Evolutionary conservation across 2,888 invertebrate species (phyloP).

Genomic region (Lathronympha strigana): DNA sequence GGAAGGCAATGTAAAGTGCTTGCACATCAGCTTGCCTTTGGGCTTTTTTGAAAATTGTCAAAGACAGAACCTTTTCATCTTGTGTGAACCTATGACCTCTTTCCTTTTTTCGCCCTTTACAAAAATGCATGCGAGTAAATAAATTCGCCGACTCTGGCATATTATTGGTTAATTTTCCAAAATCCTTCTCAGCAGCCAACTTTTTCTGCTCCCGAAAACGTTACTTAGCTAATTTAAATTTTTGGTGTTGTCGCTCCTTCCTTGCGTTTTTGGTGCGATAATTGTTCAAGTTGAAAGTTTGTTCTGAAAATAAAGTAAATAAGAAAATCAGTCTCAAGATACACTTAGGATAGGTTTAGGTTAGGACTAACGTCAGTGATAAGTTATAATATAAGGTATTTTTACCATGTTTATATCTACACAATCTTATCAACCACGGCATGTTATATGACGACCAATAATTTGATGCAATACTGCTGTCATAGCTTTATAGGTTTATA

Average conservation of each 20-base stretch:
- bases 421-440: too few species aligned
- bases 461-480: too few species aligned
- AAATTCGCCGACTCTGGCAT: conserved; percentile 18
- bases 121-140: conserved; percentile 20
- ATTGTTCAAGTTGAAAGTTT: conserved; percentile 5
- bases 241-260: conserved; percentile 2
- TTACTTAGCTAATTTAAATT: conserved; percentile 2
- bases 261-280: background rate
- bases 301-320: conserved; percentile 9
- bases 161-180: conserved; percentile 20
- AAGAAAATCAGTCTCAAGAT: conserved; percentile 10
- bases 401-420: too few species aligned
- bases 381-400: too few species aligned
- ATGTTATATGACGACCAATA: too few species aligned
- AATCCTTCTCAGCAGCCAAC: background rate
- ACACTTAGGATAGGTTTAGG: background rate
- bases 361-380: too few species aligned
- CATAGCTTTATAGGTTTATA: too few species aligned
- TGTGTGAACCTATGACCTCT: conserved; percentile 36
- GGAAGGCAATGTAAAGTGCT: conserved; percentile 34
- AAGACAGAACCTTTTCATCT: conserved; percentile 34
- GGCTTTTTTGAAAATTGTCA: conserved; percentile 39
- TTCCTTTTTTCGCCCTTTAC: conserved; percentile 32
- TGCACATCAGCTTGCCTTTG: conserved; percentile 22
- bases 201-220: conserved; percentile 6